These are phyloP conservation scores for Megalopta genalis DNA, from an alignment of 1,140 invertebrate species.

Conservation along the genomic window DNA sequence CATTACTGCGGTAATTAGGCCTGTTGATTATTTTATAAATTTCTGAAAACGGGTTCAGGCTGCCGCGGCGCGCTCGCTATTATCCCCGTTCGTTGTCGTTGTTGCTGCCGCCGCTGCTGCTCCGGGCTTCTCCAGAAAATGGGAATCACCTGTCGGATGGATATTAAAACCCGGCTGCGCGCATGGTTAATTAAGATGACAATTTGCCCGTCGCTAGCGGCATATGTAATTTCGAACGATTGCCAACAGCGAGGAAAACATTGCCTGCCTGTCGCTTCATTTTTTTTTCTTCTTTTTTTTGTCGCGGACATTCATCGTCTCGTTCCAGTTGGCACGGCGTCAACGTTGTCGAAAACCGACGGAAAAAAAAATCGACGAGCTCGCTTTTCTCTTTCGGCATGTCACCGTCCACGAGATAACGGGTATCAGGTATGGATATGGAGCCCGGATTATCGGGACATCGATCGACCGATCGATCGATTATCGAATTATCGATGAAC, in stretches of 20 bases:
- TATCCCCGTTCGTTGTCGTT: background rate
- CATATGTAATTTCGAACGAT: constrained; percentile 3
- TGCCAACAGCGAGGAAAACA: background rate
- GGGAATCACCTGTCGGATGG: constrained; percentile 2
- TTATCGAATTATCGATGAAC: no score
- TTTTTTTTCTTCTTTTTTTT: background rate
- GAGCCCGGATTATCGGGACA: no score
- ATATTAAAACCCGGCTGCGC: background rate
- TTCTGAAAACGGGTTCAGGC: constrained; percentile 34
- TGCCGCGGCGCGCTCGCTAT: background rate
- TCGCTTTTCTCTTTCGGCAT: constrained; percentile 3
- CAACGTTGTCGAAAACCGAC: constrained; percentile 18
- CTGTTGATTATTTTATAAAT: constrained; percentile 56
- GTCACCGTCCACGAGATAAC: background rate
- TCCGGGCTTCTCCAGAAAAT: background rate
- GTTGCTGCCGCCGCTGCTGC: no score
- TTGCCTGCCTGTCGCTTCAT: background rate
- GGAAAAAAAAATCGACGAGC: constrained; percentile 19
- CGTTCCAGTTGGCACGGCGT: constrained; percentile 45
- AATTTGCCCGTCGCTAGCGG: background rate
- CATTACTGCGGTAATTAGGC: constrained; percentile 51
- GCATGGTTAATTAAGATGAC: background rate
- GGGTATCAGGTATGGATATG: no score
- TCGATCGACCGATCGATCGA: no score
- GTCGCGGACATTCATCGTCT: background rate